Base-by-base conservation (phyloP, 2,113 vertebrate species). In the Salminus brasiliensis region DNA sequence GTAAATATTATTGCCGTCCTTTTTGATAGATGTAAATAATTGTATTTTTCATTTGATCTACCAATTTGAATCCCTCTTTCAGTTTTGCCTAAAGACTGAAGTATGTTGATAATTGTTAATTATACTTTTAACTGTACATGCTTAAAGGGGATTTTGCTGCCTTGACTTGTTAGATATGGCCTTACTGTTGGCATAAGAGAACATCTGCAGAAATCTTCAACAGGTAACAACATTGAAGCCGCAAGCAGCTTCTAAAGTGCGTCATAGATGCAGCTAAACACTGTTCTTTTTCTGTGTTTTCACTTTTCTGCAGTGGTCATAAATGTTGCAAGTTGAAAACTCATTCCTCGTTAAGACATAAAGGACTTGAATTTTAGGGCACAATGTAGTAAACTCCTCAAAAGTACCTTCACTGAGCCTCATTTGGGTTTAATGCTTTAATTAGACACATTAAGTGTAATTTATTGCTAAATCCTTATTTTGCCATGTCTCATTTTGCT, bases 1-100 rank as follows among this genome's bases (percentile, higher is more conserved):
- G 59, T 63, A 85, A 86, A 52, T 63, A 85, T 74, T 82, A 12
- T 21, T 78, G 43, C 43, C n/a, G n/a, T n/a, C n/a, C n/a, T n/a
- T 81, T n/a, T 88, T 72, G 53, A 0, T 71, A 9, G 29, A n/a
- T 34, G 43, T 77, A 21, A 66, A 68, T 25, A 36, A 5, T 15
- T 21, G 47, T 11, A 0, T 36, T 7, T 3, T 1, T 9, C 5
- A 21, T 8, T 34, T n/a, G 62, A 3, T 66, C 16, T 36, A 29
- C 25, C 8, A 21, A 9, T 66, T 21, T 34, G 18, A 23, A n/a
- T 36, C 32, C 21, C 6, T 12, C 30, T 6, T 13, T 66, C 13
- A 39, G 1, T 23, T 39, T 39, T 34, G 16, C 30, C 90, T 0
- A 83, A 90, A 81, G 91, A 59, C 55, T 70, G 27, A 74, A 27